Conservation (phyloP, 1,140 invertebrate genomes). For the Paralvinella palmiformis region DNA sequence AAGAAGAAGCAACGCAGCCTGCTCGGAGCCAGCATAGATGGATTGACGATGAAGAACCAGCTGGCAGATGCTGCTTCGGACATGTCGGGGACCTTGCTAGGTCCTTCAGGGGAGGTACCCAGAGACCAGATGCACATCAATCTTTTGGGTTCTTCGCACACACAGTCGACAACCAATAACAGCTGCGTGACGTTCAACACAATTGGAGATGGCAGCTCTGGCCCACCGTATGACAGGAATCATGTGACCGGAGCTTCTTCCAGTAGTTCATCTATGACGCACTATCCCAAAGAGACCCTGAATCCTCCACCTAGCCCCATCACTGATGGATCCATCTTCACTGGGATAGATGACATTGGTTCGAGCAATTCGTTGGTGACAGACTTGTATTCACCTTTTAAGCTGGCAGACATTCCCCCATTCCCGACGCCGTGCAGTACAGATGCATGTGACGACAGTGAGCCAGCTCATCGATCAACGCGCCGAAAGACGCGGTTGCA, state of each 20-base stretch:
- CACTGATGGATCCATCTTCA: conserved; percentile 54
- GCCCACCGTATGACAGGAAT: conserved; percentile 62
- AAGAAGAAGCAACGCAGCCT: conserved; percentile 29
- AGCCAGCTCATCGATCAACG: conserved; percentile 32
- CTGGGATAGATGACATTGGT: conserved; percentile 18
- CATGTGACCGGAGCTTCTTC: conserved; percentile 74
- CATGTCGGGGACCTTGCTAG: too few relatives aligned
- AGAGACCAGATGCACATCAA: too few relatives aligned
- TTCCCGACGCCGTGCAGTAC: conserved; percentile 91
- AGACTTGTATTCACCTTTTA: conserved; percentile 29
- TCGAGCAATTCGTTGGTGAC: conserved; percentile 43
- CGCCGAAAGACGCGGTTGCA: conserved; percentile 11
- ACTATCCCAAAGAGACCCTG: conserved; percentile 72
- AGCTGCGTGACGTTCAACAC: conserved; percentile 26
- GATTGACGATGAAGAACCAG: too few relatives aligned
- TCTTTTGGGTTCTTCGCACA: too few relatives aligned
- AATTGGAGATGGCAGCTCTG: conserved; percentile 24
- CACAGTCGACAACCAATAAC: conserved; percentile 9
- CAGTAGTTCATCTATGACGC: conserved; percentile 58
- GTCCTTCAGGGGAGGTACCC: too few relatives aligned
- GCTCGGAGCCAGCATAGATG: conserved; percentile 22
- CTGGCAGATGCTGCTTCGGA: too few relatives aligned
- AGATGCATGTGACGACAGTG: conserved; percentile 78
- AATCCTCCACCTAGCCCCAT: conserved; percentile 87
- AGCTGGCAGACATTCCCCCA: conserved; percentile 72